Base-by-base conservation (phyloP, 2,113 vertebrate genomes). In the Neodontobutis hainanensis region DNA sequence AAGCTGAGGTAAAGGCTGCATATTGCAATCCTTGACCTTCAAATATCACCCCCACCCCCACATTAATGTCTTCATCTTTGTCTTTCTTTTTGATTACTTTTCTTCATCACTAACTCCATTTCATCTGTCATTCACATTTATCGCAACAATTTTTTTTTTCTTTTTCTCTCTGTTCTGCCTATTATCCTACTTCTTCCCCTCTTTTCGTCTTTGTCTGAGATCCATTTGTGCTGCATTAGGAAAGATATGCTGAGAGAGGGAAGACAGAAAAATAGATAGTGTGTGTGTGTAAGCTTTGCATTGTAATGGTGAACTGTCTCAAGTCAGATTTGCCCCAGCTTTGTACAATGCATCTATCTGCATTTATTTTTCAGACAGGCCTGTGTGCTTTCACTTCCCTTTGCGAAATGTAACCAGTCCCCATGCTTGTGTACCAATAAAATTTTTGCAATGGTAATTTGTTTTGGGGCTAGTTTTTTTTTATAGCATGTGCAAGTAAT, bases 211-310 rank as follows among this genome's bases (percentile, higher is more conserved):
- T 73, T 81, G 79, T 75, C 67, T 60, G 58, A 34, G 70, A 73
- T 74, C 75, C 78, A 77, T 85, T 86, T 82, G 85, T 78, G 83
- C 78, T 79, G 87, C 76, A 79, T 86, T 82, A 81, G 74, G 64
- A 60, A 61, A 84, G 68, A 85, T 87, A 76, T 80, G 83, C 68
- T 8, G 74, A 73, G 52, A 59, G 53, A 73, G 72, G 27, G 70
- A 70, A 52, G 71, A 60, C 59, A 47, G 72, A 77, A 78, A 73
- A 67, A 71, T 40, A 68, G 78, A 74, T 63, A 88, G 81, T 84
- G 83, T 76, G 81, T 77, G 78, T 71, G 73, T 65, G 66, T 71
- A 73, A 78, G 84, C 82, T 85, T 86, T 84, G 86, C 85, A 86
- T 89, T 75, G 80, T 75, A 88, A 88, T 86, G 73, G 78, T 68